phyloP scores from a whole-genome alignment of 2,113 vertebrate genomes.

The Mastomys coucha region DNA sequence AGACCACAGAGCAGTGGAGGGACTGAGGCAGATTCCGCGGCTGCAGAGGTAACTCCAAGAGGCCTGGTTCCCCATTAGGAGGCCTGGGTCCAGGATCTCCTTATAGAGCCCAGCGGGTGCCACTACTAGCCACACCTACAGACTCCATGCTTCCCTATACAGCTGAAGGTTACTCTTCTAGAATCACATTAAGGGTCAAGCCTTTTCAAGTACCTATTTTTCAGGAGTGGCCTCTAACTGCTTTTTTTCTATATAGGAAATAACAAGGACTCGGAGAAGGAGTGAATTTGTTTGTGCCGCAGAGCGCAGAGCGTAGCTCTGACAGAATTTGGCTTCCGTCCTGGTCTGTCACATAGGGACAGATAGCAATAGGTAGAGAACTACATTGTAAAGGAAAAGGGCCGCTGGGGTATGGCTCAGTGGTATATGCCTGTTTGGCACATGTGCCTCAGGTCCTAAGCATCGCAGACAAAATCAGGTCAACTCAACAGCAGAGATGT shows the following conservation, averaged over 20 bases:
- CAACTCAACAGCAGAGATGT: neutral
- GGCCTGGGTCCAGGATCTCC: neutral
- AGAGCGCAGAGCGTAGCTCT: neutral
- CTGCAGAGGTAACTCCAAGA: neutral
- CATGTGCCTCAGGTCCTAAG: neutral
- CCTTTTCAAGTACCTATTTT: rapidly evolving
- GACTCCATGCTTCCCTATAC: neutral
- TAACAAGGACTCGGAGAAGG: neutral
- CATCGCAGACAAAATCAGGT: neutral
- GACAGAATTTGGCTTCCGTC: neutral
- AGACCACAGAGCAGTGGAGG: neutral
- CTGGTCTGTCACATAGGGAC: neutral
- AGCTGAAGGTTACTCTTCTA: neutral
- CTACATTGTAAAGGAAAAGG: neutral
- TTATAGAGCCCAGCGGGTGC: neutral
- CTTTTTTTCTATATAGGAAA: neutral
- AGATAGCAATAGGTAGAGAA: neutral
- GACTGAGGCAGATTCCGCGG: neutral
- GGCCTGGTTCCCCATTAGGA: neutral
- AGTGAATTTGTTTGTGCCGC: neutral
- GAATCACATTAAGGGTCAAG: neutral
- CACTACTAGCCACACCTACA: neutral
- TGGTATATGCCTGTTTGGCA: neutral
- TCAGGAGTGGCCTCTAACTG: too few species aligned
- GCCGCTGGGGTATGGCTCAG: too few species aligned